phyloP scores from a whole-genome alignment of 2,888 invertebrate species.

The Melanotus villosus region DNA sequence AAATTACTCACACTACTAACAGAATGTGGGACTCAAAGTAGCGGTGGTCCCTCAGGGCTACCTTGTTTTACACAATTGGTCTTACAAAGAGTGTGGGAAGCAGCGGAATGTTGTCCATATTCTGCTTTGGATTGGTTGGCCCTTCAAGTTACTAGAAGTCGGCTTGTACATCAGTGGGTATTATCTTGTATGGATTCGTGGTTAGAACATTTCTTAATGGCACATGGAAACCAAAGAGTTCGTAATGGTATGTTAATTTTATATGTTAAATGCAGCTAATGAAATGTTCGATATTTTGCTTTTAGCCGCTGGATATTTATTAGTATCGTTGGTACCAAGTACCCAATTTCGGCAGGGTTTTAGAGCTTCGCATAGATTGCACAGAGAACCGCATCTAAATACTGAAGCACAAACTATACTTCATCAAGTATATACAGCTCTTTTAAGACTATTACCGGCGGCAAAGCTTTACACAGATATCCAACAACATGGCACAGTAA shows the following conservation, averaged over 20 bases:
- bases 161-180: slow-evolving; percentile 92
- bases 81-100: slow-evolving; percentile 90
- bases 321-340: slow-evolving; percentile 93
- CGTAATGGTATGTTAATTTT: slow-evolving; percentile 75
- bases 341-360: slow-evolving; percentile 92
- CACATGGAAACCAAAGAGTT: slow-evolving; percentile 88
- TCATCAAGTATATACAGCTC: slow-evolving; percentile 80
- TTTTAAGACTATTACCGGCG: slow-evolving; percentile 82
- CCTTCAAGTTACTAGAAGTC: slow-evolving; percentile 87
- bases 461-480: slow-evolving; percentile 91
- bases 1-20: slow-evolving; percentile 90
- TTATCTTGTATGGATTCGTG: slow-evolving; percentile 92
- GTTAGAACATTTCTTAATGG: slow-evolving; percentile 91
- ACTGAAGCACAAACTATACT: slow-evolving; percentile 72
- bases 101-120: slow-evolving; percentile 91
- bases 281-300: slow-evolving; percentile 35
- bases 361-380: slow-evolving; percentile 73
- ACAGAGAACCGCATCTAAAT: slow-evolving; percentile 69
- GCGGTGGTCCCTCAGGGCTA: slow-evolving; percentile 77
- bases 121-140: slow-evolving; percentile 95
- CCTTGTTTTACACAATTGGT: slow-evolving; percentile 94
- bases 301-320: slow-evolving; percentile 87
- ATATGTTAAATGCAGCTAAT: background rate
- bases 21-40: slow-evolving; percentile 72
- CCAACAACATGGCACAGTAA: slow-evolving; percentile 90